These are phyloP conservation scores for Dermatophagoides farinae DNA, from an alignment of 1,140 invertebrate species.

Conservation along the genomic window DNA sequence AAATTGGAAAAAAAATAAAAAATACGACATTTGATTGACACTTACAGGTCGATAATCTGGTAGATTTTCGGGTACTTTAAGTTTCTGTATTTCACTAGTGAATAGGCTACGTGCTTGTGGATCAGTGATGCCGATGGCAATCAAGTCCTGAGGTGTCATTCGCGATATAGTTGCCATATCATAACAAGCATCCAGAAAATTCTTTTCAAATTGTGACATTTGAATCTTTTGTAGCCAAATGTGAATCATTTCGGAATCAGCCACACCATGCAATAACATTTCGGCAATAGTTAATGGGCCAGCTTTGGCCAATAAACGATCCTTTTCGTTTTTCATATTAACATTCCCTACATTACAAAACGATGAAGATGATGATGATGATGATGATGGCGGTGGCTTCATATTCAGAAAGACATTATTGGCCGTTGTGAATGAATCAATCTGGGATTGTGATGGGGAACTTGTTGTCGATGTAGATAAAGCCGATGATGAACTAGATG, in stretches of 20 bases:
- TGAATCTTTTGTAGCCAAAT: conserved; percentile 83
- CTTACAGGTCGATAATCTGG: conserved; percentile 75
- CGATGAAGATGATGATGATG: conserved; percentile 15
- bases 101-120: conserved; percentile 86
- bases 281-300: conserved; percentile 32
- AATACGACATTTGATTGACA: conserved; percentile 15
- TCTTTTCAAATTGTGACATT: conserved; percentile 82
- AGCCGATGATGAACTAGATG: not conserved
- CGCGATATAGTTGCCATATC: conserved; percentile 89
- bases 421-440: not conserved
- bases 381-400: not conserved
- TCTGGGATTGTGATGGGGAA: conserved; percentile 15
- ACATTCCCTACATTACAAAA: conserved; percentile 23
- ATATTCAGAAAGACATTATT: not conserved
- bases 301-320: conserved; percentile 24
- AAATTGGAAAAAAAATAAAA: not conserved
- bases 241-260: conserved; percentile 71
- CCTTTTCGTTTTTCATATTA: conserved; percentile 24
- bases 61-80: conserved; percentile 78
- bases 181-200: conserved; percentile 86
- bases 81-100: conserved; percentile 82
- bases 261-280: conserved; percentile 35
- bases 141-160: conserved; percentile 84
- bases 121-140: conserved; percentile 76
- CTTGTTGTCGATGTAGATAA: conserved; percentile 8